These are phyloP conservation scores for Nemotelus pantherinus DNA, from an alignment of 2,888 invertebrate genomes.

Conservation along the genomic window DNA sequence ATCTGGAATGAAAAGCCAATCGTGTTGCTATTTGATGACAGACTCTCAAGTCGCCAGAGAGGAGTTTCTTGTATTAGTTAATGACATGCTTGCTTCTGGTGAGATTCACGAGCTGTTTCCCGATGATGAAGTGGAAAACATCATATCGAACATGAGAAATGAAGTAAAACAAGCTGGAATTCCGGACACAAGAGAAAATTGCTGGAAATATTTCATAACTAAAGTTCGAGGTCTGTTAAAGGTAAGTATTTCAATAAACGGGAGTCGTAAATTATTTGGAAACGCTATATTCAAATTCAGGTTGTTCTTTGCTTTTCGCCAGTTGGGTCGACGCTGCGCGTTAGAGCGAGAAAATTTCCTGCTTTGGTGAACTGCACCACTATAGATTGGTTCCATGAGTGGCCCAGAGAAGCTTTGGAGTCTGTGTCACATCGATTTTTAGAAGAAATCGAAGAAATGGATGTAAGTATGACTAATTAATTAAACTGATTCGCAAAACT, in stretches of 20 bases:
- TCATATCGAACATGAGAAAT: slow-evolving; percentile 78
- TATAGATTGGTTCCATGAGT: slow-evolving; percentile 97
- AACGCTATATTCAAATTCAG: slow-evolving; percentile 54
- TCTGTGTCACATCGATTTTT: slow-evolving; percentile 89
- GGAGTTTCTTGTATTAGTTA: slow-evolving; percentile 88
- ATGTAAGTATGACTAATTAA: slow-evolving; percentile 53
- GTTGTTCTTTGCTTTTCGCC: slow-evolving; percentile 94
- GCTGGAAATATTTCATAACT: slow-evolving; percentile 95
- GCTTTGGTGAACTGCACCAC: slow-evolving; percentile 92
- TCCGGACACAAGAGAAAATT: slow-evolving; percentile 88
- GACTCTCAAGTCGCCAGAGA: slow-evolving; percentile 93
- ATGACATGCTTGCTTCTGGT: slow-evolving; percentile 92
- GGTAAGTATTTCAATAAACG: slow-evolving; percentile 57
- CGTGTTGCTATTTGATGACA: slow-evolving; percentile 90
- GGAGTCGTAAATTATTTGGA: background rate
- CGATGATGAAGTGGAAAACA: slow-evolving; percentile 91
- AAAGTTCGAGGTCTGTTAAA: slow-evolving; percentile 82
- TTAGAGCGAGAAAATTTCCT: slow-evolving; percentile 91
- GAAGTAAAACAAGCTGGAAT: slow-evolving; percentile 86
- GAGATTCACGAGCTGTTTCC: slow-evolving; percentile 90
- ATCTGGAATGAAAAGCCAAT: slow-evolving; percentile 85
- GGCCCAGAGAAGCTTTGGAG: slow-evolving; percentile 90
- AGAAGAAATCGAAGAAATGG: slow-evolving; percentile 71
- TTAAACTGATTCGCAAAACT: background rate
- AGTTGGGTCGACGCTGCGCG: slow-evolving; percentile 86